A percentile compares a stretch with the other conserved stretches of the same genome.
Evolutionary conservation across 2,797 vertebrate genomes (phyloP).

Genomic region (Emys orbicularis): DNA sequence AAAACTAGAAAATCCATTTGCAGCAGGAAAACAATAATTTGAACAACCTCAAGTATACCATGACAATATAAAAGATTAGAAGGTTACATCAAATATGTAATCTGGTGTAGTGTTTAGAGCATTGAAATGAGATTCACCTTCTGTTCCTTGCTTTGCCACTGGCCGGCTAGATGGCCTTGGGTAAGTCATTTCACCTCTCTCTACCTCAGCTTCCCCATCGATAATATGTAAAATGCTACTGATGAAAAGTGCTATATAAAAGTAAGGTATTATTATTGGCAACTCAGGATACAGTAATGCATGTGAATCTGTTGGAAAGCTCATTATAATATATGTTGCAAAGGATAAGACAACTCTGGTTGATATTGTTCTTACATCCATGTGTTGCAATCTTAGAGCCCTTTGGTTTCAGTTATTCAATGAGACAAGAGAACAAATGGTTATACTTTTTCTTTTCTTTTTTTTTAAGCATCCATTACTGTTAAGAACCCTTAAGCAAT

Average conservation of each 20-base stretch:
- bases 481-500: not conserved
- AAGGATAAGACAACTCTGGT: not conserved
- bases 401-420: not conserved
- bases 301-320: no score
- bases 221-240: not conserved
- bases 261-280: not conserved
- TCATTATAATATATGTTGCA: not conserved
- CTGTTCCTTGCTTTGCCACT: not conserved
- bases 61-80: not conserved
- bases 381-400: not conserved
- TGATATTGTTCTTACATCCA: not conserved
- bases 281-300: no score
- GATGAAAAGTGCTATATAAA: not conserved
- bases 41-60: not conserved
- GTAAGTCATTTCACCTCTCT: not conserved
- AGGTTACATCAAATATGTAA: not conserved
- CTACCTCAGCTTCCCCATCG: not conserved
- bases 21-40: not conserved
- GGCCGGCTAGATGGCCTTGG: not conserved
- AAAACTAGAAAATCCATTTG: not conserved
- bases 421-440: not conserved
- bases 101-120: not conserved
- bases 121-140: not conserved
- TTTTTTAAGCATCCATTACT: not conserved
- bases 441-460: not conserved